A percentile compares a stretch with the other conserved stretches of the same genome.
Conservation (phyloP, 2,113 vertebrate species). For the Uria lomvia region DNA sequence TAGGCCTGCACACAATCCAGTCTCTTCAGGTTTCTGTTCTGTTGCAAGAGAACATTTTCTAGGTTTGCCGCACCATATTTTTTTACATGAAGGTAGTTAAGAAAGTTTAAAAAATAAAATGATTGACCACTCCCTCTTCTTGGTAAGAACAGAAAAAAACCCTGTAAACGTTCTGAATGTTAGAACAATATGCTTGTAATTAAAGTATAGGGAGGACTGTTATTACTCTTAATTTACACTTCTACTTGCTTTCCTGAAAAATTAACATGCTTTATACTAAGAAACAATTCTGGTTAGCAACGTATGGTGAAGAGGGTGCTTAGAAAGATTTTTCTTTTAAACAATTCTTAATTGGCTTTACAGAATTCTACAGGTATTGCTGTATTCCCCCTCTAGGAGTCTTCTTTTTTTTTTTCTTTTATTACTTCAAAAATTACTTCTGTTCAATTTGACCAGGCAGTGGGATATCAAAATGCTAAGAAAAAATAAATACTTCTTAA, state of each 20-base stretch:
- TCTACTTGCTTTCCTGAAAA: constrained; percentile 76
- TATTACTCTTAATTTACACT: constrained; percentile 55
- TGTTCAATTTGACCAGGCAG: background rate
- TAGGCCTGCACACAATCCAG: background rate
- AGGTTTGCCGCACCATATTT: background rate
- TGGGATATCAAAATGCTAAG: background rate
- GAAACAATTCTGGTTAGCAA: constrained; percentile 75
- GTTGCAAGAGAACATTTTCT: background rate
- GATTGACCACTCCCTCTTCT: background rate
- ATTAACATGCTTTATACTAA: constrained; percentile 74
- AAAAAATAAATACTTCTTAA: background rate
- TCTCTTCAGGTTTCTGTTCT: background rate
- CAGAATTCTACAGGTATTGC: background rate
- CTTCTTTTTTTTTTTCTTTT: background rate
- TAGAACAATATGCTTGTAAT: constrained; percentile 35
- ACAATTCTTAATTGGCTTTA: background rate
- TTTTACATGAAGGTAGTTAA: background rate
- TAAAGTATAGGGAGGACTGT: constrained; percentile 25
- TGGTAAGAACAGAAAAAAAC: background rate
- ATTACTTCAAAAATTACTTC: background rate
- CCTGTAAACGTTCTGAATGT: background rate
- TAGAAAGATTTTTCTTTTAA: background rate
- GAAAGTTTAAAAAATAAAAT: background rate
- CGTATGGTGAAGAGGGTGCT: constrained; percentile 73
- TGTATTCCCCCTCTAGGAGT: background rate